Base-by-base conservation (phyloP, 2,888 invertebrate species). In the Lagria hirta region DNA sequence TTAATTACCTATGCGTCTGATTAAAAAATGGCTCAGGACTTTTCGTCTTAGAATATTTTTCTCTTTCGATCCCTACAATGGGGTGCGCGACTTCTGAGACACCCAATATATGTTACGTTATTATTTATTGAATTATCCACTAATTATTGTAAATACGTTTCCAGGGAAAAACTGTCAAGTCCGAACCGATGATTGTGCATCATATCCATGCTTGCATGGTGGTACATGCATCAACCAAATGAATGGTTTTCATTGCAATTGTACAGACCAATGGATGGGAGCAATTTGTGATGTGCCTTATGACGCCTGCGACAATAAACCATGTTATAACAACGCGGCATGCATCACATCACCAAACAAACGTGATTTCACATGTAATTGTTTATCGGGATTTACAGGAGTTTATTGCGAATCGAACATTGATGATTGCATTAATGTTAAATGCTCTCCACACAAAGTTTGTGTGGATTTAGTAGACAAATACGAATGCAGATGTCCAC, bases 361-460 rank as follows among this genome's bases (percentile, higher is more conserved):
- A 27, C 70, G 69, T 3, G 77, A 77, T 22, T 81, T 74, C 58
- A 67, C 73, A 11, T 87, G 87, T 73, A 75, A 78, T 43, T 86
- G 87, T 67, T 72, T 74, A 8, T 66, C 73, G 27, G 86, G 86
- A 17, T 86, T 77, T 72, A 78, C 79, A 52, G 87, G 87, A 13
- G 47, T 52, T 20, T 52, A 69, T 10, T 88, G 88, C 71, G 83
- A 86, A 56, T 68, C 70, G 45, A 76, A 83, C 60, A 75, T 79
- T 12, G 81, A 86, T 69, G 85, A 87, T 58, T 85, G 86, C 65
- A 47, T 69, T n/a, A 74, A 71, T 32, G 70, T 73, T 8, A 62
- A 63, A 20, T 79, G 82, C 58, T 72, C 76, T 1, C 64, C 73
- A 17, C 74, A 73, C 5, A 73, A 74, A 54, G 57, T 75, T 2